Conservation (phyloP, 1,140 invertebrate genomes). For the Papilio xuthus region DNA sequence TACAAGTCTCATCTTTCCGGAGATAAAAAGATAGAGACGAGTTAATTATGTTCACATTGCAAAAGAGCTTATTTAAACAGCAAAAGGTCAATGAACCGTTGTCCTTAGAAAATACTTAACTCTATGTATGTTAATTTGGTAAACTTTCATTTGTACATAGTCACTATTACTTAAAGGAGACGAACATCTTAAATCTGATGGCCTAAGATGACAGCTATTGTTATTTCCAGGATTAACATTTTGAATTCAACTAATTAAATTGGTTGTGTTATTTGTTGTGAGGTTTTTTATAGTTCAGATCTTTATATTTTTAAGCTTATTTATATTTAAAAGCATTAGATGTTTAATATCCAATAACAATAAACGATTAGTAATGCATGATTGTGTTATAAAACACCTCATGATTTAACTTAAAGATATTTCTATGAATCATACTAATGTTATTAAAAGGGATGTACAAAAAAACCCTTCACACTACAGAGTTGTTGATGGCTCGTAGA, state of each 20-base stretch:
- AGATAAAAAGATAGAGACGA: background rate
- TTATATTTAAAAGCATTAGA: background rate
- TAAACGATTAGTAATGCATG: background rate
- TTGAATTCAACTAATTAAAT: background rate
- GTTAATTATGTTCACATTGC: background rate
- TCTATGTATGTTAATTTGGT: background rate
- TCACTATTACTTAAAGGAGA: background rate
- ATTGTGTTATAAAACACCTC: background rate
- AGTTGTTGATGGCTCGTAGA: conserved; percentile 33
- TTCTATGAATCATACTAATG: conserved; percentile 38
- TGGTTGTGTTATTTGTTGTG: background rate
- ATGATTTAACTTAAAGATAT: conserved; percentile 24
- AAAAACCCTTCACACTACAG: conserved; percentile 42
- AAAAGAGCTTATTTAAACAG: background rate
- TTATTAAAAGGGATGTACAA: conserved; percentile 41
- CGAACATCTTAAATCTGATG: background rate
- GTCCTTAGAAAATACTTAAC: background rate
- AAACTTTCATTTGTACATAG: background rate
- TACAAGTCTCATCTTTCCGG: background rate
- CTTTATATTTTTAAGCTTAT: background rate
- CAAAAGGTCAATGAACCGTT: background rate
- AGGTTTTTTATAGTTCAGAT: background rate
- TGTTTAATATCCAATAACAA: background rate
- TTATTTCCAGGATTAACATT: background rate
- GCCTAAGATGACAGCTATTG: background rate